Percentiles rank a stretch among this genome's conserved stretches.
phyloP scores from a whole-genome alignment of 2,888 invertebrate species.

The Nemapogon koenigi region DNA sequence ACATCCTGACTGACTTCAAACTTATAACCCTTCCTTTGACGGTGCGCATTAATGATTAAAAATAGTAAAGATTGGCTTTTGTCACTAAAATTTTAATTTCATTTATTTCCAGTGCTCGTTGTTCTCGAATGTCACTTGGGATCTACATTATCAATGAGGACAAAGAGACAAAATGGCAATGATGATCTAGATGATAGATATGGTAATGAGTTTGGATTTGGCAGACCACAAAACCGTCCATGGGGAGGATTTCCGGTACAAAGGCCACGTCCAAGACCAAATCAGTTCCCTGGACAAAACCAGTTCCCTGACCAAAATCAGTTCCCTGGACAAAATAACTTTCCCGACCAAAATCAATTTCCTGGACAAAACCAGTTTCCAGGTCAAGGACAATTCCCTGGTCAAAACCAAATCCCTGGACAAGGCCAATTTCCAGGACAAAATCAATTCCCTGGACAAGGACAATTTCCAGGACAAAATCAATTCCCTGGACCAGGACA shows the following conservation, averaged over 20 bases:
- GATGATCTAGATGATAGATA: conserved; percentile 37
- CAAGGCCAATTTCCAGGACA: conserved; percentile 5
- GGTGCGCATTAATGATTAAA: too few relatives aligned
- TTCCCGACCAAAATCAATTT: conserved; percentile 12
- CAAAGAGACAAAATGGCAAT: conserved; percentile 25
- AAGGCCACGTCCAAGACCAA: conserved; percentile 12
- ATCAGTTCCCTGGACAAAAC: conserved; percentile 10
- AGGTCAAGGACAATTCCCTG: conserved; percentile 14
- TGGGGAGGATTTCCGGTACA: conserved; percentile 8
- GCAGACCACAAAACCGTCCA: conserved; percentile 12
- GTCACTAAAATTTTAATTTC: neutral
- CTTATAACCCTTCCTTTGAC: too few relatives aligned
- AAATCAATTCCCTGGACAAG: conserved; percentile 11
- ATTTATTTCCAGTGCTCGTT: neutral
- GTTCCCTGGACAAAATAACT: conserved; percentile 4
- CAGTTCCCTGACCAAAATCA: conserved; percentile 13
- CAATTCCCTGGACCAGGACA: conserved; percentile 14
- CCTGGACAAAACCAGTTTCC: conserved; percentile 14
- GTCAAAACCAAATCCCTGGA: conserved; percentile 9
- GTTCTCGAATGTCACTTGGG: neutral
- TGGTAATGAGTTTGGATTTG: conserved; percentile 20
- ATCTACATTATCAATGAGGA: conserved; percentile 23
- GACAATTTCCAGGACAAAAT: conserved; percentile 12
- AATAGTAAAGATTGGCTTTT: neutral
- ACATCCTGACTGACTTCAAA: too few relatives aligned